phyloP scores from a whole-genome alignment of 2,797 vertebrate species.

The Pogoniulus pusillus region DNA sequence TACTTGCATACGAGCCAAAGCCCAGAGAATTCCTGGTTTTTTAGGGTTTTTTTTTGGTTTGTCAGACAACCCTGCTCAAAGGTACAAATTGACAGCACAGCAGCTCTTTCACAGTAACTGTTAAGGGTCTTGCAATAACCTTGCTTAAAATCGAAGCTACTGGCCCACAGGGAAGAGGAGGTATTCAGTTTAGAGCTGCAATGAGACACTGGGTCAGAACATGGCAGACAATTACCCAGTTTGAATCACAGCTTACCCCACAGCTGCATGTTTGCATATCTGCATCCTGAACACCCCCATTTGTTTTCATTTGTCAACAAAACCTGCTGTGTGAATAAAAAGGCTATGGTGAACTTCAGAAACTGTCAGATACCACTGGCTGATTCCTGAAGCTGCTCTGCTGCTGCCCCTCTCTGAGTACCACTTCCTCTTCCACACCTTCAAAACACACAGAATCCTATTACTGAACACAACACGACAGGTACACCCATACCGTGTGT shows the following conservation, averaged over 20 bases:
- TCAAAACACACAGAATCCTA: background rate
- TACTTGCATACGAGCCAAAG: background rate
- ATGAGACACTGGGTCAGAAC: background rate
- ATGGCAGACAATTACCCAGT: background rate
- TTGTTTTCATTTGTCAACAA: background rate
- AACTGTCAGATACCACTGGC: background rate
- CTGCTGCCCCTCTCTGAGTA: background rate
- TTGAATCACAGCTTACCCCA: background rate
- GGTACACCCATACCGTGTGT: too few relatives aligned
- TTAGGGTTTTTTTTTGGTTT: background rate
- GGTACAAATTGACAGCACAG: background rate
- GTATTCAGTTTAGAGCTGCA: background rate
- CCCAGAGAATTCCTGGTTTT: background rate
- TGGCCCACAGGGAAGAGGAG: background rate
- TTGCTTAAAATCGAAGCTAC: background rate
- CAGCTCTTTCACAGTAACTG: background rate
- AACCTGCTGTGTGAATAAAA: background rate
- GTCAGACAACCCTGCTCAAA: background rate
- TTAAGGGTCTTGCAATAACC: background rate
- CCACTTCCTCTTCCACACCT: rapidly evolving
- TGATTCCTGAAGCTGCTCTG: background rate
- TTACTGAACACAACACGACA: background rate
- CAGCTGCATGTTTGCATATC: background rate
- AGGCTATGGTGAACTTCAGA: background rate
- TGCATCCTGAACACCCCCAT: background rate